phyloP scores from a whole-genome alignment of 2,113 vertebrate species.

The Syngnathus floridae region DNA sequence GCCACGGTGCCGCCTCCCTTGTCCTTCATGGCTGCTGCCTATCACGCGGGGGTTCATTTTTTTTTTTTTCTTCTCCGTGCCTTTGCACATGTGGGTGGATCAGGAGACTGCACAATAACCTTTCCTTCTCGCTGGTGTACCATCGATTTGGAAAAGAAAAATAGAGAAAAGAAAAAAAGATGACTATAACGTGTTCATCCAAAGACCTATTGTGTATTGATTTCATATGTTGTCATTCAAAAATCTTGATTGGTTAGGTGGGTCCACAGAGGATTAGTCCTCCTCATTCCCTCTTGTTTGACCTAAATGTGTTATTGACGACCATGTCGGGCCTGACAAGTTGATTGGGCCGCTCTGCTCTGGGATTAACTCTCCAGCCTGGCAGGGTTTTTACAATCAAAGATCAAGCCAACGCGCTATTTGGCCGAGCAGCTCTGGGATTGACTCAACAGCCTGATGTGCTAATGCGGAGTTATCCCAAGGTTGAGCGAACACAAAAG shows the following conservation, averaged over 20 bases:
- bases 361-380: conserved; percentile 60
- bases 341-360: conserved; percentile 56
- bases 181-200: conserved; percentile 38
- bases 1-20: conserved; percentile 26
- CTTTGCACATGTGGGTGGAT: conserved; percentile 64
- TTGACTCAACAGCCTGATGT: conserved; percentile 62
- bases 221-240: conserved; percentile 16
- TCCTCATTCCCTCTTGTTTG: conserved; percentile 34
- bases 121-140: conserved; percentile 42
- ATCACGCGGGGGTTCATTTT: conserved; percentile 38
- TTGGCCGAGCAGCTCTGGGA: conserved; percentile 63
- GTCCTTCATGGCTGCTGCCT: conserved; percentile 24
- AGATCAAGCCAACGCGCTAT: conserved; percentile 58
- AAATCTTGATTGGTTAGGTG: conserved; percentile 5
- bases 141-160: conserved; percentile 4
- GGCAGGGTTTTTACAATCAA: conserved; percentile 59
- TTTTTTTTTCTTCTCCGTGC: conserved; percentile 31
- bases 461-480: conserved; percentile 64
- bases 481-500: conserved; percentile 49
- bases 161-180: conserved; percentile 12
- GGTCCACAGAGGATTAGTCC: conserved; percentile 15
- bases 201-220: conserved; percentile 25
- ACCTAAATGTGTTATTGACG: conserved; percentile 60
- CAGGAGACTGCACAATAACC: conserved; percentile 65
- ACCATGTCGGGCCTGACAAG: conserved; percentile 42